Evolutionary conservation across 53 echinoderm and acorn worm genomes (phyloP), one percentile per base, ranked within the genome.

Genomic region (Echinometra lucunter): DNA sequence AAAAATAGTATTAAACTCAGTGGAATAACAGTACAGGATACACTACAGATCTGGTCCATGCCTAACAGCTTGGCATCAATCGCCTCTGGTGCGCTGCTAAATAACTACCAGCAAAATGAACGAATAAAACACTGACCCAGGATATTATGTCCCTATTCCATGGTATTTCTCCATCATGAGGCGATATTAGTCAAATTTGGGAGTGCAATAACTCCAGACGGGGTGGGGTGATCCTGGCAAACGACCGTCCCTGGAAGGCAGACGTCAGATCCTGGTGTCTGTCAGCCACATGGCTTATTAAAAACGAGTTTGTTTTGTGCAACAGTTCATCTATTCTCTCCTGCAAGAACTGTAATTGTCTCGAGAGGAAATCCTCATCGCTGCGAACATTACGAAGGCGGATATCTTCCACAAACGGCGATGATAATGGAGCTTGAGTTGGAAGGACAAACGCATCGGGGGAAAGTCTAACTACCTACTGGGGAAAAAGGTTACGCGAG

Each of bases 21-120:
- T 6, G 27, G 30, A 28, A 47, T 47, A 27, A n/a, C 49, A 45
- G 49, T 81, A 2, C 44, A 21, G 34, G 44, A 44, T 34, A 81
- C 16, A 42, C 8, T 6, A 34, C 18, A 42, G 40, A 81, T 42
- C 25, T 44, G 6, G 85, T 85, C 30, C 1, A 49, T 27, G 13
- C n/a, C 23, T 18, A 2, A 42, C 3, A 6, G 5, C 81, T 85
- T 7, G 49, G n/a, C 49, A 15, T 34, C 85, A 21, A 49, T n/a
- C 2, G 47, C n/a, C 18, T 15, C 19, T 72, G 7, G 35, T 72
- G 44, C 85, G n/a, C 85, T 28, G 85, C 21, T 49, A 85, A 45
- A 85, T 12, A 85, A 85, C 85, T 85, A 85, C 85, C 85, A 85
- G 85, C 49, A 85, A 47, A 25, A 85, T 81, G 81, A 81, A 23